These are phyloP conservation scores for Takifugu ocellatus DNA, from an alignment of 2,797 vertebrate species.

Conservation along the genomic window DNA sequence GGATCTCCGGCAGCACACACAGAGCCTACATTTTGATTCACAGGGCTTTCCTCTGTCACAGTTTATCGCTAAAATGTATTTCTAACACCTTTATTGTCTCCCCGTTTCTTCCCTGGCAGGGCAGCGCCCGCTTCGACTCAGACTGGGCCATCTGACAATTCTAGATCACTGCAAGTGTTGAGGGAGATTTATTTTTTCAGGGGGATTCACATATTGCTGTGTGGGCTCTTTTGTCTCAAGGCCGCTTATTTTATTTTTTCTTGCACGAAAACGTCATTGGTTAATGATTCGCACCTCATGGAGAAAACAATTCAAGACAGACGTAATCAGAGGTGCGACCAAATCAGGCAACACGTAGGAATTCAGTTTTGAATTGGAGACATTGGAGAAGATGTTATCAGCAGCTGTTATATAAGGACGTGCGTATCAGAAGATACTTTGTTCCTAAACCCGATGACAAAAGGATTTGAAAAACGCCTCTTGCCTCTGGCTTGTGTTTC, in stretches of 20 bases:
- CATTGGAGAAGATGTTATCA: no score
- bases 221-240: not conserved
- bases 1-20: constrained; percentile 44
- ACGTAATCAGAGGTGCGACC: not conserved
- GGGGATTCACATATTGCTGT: not conserved
- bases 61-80: constrained; percentile 44
- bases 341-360: no score
- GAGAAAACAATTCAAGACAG: not conserved
- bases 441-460: no score
- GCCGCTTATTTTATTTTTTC: not conserved
- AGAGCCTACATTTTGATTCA: constrained; percentile 61
- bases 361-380: no score
- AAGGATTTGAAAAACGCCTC: not conserved
- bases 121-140: constrained; percentile 26
- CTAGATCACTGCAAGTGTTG: not conserved
- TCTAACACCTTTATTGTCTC: constrained; percentile 32
- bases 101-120: constrained; percentile 30
- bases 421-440: no score
- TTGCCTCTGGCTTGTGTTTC: not conserved
- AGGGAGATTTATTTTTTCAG: not conserved
- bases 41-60: constrained; percentile 34
- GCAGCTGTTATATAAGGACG: no score
- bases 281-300: not conserved
- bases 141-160: not conserved
- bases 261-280: not conserved